Conservation (phyloP, 2,888 invertebrate genomes). For the Agonopterix subpropinquella region DNA sequence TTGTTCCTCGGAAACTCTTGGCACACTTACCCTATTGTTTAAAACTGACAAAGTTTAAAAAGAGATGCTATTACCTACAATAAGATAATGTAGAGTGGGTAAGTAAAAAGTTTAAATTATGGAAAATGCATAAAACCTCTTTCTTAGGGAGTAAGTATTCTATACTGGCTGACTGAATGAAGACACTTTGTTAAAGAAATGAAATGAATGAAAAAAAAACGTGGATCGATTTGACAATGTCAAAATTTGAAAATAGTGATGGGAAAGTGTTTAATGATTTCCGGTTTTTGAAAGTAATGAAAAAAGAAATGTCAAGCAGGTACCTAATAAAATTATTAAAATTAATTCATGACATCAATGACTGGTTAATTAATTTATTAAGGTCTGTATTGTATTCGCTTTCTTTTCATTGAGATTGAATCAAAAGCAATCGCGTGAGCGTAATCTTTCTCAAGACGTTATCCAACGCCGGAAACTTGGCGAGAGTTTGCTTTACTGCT, state of each 20-base stretch:
- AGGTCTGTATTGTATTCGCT: constrained; percentile 3
- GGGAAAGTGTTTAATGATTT: constrained; percentile 9
- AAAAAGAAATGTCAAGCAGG: background rate
- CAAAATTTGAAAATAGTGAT: constrained; percentile 39
- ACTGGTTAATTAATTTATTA: constrained; percentile 6
- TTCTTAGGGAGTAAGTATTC: too few species aligned
- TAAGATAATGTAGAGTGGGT: too few species aligned
- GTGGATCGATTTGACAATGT: background rate
- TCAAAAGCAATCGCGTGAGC: constrained; percentile 30
- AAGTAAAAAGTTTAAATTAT: too few species aligned
- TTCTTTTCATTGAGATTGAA: constrained; percentile 14
- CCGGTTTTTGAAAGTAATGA: constrained; percentile 1
- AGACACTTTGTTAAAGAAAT: too few species aligned
- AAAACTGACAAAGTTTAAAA: constrained; percentile 2
- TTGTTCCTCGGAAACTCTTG: background rate
- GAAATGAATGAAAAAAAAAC: background rate
- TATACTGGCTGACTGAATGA: too few species aligned
- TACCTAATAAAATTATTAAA: background rate
- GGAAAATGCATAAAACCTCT: too few species aligned
- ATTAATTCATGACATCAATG: background rate
- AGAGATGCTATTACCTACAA: constrained; percentile 9
- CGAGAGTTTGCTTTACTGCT: constrained; percentile 56
- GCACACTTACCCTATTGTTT: too few species aligned
- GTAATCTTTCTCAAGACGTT: constrained; percentile 42
- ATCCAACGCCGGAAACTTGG: constrained; percentile 49